These are phyloP conservation scores for Scaptomyza hsui DNA, from an alignment of 1,140 invertebrate genomes.

Conservation along the genomic window DNA sequence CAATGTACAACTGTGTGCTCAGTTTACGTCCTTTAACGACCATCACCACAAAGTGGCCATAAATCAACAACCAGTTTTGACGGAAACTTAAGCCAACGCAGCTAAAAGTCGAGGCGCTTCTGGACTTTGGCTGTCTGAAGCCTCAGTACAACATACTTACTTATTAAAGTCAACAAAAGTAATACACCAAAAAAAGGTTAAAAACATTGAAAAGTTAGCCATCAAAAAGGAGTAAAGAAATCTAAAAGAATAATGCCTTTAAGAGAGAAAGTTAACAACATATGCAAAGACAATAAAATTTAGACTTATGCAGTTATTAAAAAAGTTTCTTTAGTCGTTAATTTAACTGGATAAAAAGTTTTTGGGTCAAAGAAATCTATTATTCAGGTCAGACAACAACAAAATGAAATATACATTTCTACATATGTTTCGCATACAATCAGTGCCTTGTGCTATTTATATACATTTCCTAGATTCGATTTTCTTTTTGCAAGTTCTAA, in stretches of 20 bases:
- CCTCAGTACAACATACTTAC: not conserved
- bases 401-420: too few relatives aligned
- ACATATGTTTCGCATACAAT: too few relatives aligned
- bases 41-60: constrained; percentile 45
- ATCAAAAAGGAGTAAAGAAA: not conserved
- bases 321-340: too few relatives aligned
- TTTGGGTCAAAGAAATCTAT: too few relatives aligned
- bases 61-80: constrained; percentile 76
- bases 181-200: constrained; percentile 5
- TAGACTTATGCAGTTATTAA: too few relatives aligned
- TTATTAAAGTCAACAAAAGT: constrained; percentile 27
- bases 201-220: not conserved
- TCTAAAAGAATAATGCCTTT: too few relatives aligned
- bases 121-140: constrained; percentile 10
- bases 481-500: not conserved
- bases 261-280: too few relatives aligned
- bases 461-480: not conserved
- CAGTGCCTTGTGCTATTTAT: too few relatives aligned
- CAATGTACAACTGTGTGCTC: constrained; percentile 45
- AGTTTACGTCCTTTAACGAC: constrained; percentile 51
- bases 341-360: too few relatives aligned
- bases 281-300: too few relatives aligned
- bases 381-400: too few relatives aligned
- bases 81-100: constrained; percentile 61
- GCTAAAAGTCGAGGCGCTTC: constrained; percentile 13